Base-by-base conservation (phyloP, 2,113 vertebrate genomes). In the Leucosticte australis region DNA sequence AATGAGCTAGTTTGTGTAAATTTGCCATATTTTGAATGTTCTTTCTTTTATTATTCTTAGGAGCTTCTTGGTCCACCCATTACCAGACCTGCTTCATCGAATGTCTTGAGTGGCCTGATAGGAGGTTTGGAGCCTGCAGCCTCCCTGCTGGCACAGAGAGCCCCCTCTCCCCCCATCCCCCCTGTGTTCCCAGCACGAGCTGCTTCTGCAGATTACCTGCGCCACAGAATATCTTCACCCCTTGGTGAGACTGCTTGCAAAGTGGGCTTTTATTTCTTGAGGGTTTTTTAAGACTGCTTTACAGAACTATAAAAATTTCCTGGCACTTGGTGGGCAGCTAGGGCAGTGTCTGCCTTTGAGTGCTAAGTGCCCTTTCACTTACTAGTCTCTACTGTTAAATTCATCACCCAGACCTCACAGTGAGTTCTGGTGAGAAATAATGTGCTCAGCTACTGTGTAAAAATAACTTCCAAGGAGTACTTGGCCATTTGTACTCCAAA, bases 171-270 rank as follows among this genome's bases (percentile, higher is more conserved):
- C n/a, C 98, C 99, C 10, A 74, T 98, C 7, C 93, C 98, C 13
- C 90, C 97, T 3, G 98, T 98, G 52, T 99, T 99, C 94, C 98
- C 98, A 39, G 97, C 98, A 31, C 98, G 99, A 92, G 98, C 98
- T 13, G 98, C 98, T 21, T 99, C 99, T 1, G 99, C 98, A 3
- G 99, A 99, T 89, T 99, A 99, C 95, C 98, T 98, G 95, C 98
- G 97, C 71, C 98, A 98, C 22, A 98, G 98, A 59, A 97, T 99
- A 96, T 98, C 98, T 11, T 98, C 98, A 53, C 97, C 98, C 87
- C 86, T 98, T 76, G 99, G 99, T 93, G 64, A 92, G 81, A 2
- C 44, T 16, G 33, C 1, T 7, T 60, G 26, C 44, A 39, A 4
- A n/a, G 7, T 2, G 15, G 26, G 8, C 0, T 1, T 9, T 31